Percentiles rank a stretch among this genome's conserved stretches.
Evolutionary conservation across 2,888 invertebrate genomes (phyloP).

Genomic region (Brachypalpus laphriformis): DNA sequence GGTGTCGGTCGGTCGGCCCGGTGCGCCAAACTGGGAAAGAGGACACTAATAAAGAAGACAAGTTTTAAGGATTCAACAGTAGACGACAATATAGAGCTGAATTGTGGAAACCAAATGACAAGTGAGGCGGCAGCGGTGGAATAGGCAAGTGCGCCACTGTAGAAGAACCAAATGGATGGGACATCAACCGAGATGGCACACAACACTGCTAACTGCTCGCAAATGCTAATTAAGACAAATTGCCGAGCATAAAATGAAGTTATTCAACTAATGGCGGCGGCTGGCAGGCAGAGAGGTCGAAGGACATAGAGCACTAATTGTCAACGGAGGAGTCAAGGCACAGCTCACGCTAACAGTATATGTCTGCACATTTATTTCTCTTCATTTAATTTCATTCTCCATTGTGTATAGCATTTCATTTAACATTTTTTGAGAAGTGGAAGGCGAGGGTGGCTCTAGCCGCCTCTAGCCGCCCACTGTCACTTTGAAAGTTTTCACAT

Average conservation of each 20-base stretch:
- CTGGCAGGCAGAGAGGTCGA: conserved; percentile 42
- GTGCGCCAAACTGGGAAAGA: conserved; percentile 35
- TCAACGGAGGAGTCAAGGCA: conserved; percentile 59
- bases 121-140: background rate
- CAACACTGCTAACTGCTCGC: conserved; percentile 63
- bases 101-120: conserved; percentile 10
- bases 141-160: conserved; percentile 37
- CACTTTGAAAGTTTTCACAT: conserved; percentile 65
- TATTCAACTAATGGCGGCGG: conserved; percentile 72
- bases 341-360: conserved; percentile 48
- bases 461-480: background rate
- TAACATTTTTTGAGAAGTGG: conserved; percentile 15
- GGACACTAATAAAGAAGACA: conserved; percentile 50
- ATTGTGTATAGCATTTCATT: conserved; percentile 58
- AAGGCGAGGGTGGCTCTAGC: background rate
- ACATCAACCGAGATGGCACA: conserved; percentile 59
- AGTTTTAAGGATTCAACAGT: conserved; percentile 56
- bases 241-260: conserved; percentile 71
- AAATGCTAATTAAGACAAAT: conserved; percentile 74
- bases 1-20: background rate
- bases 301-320: conserved; percentile 63
- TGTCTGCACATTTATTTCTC: conserved; percentile 69
- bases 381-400: conserved; percentile 66
- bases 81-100: conserved; percentile 20
- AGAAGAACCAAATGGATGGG: conserved; percentile 43